phyloP scores from a whole-genome alignment of 92 coral and sea anemone species.

The Actinostola sp. region DNA sequence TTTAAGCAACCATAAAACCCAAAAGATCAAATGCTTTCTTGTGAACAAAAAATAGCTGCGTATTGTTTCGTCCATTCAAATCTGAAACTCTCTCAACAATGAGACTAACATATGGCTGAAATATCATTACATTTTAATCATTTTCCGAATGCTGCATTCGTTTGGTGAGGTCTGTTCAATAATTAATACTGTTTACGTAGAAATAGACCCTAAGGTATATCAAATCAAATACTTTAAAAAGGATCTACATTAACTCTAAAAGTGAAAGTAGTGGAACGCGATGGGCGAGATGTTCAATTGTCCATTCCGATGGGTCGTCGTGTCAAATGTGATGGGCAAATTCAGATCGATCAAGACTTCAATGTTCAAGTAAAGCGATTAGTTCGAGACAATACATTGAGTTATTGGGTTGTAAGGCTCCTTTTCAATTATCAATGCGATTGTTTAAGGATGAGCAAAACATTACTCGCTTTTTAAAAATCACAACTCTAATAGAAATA shows the following conservation, averaged over 20 bases:
- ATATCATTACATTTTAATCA: conserved; percentile 60
- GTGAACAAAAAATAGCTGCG: conserved; percentile 16
- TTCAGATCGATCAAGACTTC: neutral
- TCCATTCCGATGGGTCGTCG: conserved; percentile 20
- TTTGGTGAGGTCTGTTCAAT: conserved; percentile 63
- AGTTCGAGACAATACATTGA: neutral
- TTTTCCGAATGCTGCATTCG: conserved; percentile 54
- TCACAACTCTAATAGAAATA: neutral
- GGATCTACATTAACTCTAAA: neutral
- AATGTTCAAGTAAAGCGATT: conserved; percentile 1
- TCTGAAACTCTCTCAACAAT: conserved; percentile 1
- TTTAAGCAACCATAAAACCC: neutral
- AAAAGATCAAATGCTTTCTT: conserved; percentile 44
- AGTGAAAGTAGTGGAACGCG: neutral
- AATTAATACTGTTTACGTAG: conserved; percentile 73
- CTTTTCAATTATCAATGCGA: neutral
- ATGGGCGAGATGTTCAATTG: neutral
- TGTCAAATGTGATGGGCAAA: neutral
- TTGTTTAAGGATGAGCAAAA: conserved; percentile 10
- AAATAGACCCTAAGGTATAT: conserved; percentile 52
- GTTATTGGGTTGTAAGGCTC: conserved; percentile 1
- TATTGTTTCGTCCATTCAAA: conserved; percentile 11
- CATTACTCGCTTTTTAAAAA: neutral
- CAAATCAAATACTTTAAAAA: conserved; percentile 27
- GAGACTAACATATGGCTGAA: conserved; percentile 5